Evolutionary conservation across 2,113 vertebrate species (phyloP), one percentile per base, ranked within the genome.

Genomic region (Brachyistius frenatus): DNA sequence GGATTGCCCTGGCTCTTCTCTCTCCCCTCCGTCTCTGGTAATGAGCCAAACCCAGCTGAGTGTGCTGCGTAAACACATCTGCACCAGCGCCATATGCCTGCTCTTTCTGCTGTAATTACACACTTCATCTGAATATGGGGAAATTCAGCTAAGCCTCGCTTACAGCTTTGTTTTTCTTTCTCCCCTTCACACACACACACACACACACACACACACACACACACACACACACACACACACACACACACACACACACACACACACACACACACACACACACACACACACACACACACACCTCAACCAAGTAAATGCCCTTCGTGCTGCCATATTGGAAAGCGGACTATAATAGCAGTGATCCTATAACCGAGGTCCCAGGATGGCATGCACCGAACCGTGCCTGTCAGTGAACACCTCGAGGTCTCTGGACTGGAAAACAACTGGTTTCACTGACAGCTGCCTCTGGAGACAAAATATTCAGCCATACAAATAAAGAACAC

Each of bases 11-110:
- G 9, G 41, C 54, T 78, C 31, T 33, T 44, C 78, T 62, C 55
- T 35, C 62, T 76, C 62, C 23, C 14, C 55, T 75, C 72, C 2
- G 35, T 79, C 77, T 86, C 39, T 70, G 74, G 53, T 85, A 86
- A 90, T 84, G 83, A 89, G 66, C 65, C 66, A 33, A 41, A 31
- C 67, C 73, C 46, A 80, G 74, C 63, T 82, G 67, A 79, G 67
- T 31, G 55, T 57, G 5, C 81, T 71, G 61, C 83, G 88, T 85
- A 86, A 86, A 87, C 79, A 81, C 81, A 81, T 91, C 86, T 89
- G 84, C 73, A 78, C 52, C 63, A 31, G 44, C 62, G 85, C 77
- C 81, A 86, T 80, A 79, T 86, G 73, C 74, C 44, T 39, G 60
- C 80, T 85, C 78, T 15, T 63, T 66, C 54, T 75, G 73, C 69